phyloP scores from a whole-genome alignment of 2,797 vertebrate genomes.

The Gastrophryne carolinensis region DNA sequence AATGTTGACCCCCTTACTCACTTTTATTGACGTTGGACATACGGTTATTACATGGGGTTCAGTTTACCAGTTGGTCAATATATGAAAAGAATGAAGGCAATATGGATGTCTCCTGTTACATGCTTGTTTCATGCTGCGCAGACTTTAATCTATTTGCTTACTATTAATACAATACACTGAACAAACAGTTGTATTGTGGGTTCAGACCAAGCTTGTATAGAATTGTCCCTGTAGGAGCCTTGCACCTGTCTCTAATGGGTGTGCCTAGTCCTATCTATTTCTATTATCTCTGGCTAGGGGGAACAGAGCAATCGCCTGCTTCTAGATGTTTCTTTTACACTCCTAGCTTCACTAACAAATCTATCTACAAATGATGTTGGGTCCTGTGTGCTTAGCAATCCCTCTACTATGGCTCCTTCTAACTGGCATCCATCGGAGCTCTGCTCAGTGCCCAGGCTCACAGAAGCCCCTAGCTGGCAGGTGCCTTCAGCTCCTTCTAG shows the following conservation, averaged over 20 bases:
- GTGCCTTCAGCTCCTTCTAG: constrained; percentile 3
- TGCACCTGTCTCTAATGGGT: constrained; percentile 21
- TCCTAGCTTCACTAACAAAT: too few species aligned
- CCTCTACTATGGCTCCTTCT: not conserved
- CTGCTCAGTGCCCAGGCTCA: not conserved
- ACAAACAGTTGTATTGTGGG: not conserved
- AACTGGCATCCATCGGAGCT: not conserved
- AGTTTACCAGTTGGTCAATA: too few species aligned
- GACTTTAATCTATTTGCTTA: not conserved
- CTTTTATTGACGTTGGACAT: too few species aligned
- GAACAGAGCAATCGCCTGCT: not conserved
- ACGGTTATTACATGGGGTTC: too few species aligned
- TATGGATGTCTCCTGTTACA: too few species aligned
- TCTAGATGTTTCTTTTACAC: not conserved
- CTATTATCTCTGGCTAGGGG: not conserved
- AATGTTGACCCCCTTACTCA: too few species aligned
- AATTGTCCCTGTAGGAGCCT: not conserved
- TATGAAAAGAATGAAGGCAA: too few species aligned
- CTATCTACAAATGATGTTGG: too few species aligned
- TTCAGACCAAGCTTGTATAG: not conserved
- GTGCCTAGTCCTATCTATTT: not conserved
- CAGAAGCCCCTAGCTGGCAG: not conserved
- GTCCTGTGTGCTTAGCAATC: not conserved
- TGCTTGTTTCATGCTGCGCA: not conserved
- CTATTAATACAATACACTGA: constrained; percentile 12